These are phyloP conservation scores for Lepidurus arcticus DNA, from an alignment of 1,140 invertebrate genomes.

Conservation along the genomic window DNA sequence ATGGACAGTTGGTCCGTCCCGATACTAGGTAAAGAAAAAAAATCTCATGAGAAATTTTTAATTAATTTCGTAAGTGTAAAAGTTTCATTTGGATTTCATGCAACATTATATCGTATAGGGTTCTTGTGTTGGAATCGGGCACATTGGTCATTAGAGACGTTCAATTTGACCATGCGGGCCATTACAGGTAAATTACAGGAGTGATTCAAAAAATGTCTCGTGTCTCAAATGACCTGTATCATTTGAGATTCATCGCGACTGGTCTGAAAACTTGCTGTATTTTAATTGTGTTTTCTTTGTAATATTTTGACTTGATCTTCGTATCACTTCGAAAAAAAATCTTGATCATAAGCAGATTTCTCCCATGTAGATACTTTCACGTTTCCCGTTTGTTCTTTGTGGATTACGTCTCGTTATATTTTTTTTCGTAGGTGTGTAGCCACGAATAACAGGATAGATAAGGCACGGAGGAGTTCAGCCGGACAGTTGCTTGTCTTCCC, in stretches of 20 bases:
- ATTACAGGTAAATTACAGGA: constrained; percentile 49
- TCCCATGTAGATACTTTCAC: too few species aligned
- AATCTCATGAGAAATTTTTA: too few species aligned
- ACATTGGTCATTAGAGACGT: constrained; percentile 54
- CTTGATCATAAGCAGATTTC: too few species aligned
- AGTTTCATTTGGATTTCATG: not conserved
- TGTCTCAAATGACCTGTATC: too few species aligned
- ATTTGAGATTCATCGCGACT: too few species aligned
- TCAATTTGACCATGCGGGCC: constrained; percentile 52
- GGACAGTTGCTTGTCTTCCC: constrained; percentile 22
- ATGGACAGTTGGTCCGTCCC: constrained; percentile 37
- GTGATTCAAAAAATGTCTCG: not conserved
- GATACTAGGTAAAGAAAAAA: not conserved
- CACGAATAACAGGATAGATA: constrained; percentile 38
- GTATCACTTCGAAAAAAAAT: too few species aligned
- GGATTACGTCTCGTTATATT: not conserved
- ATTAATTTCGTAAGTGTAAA: too few species aligned
- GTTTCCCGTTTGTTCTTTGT: too few species aligned
- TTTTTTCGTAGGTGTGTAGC: constrained; percentile 36
- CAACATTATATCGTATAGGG: constrained; percentile 42
- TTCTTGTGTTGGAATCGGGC: constrained; percentile 51
- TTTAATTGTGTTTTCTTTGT: too few species aligned
- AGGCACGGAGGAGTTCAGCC: constrained; percentile 16
- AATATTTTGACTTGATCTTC: too few species aligned
- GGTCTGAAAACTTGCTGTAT: too few species aligned